Conservation (phyloP, 2,113 vertebrate genomes). For the Otis tarda region DNA sequence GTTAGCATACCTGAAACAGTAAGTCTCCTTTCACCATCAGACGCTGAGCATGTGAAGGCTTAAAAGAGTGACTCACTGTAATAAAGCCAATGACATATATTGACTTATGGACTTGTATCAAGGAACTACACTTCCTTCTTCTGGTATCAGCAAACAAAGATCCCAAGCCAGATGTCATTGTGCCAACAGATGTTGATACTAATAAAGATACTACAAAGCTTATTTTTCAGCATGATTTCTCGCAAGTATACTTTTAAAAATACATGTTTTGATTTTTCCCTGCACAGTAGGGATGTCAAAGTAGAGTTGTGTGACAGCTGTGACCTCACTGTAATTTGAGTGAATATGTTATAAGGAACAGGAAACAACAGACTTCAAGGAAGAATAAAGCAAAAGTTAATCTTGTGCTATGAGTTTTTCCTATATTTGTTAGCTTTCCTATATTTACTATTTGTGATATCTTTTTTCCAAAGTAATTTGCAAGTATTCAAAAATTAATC, state of each 20-base stretch:
- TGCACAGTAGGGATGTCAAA: neutral
- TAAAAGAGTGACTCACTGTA: neutral
- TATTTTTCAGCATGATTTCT: neutral
- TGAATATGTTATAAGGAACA: neutral
- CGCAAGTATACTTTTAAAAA: neutral
- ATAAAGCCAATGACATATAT: neutral
- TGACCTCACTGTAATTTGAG: neutral
- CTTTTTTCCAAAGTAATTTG: neutral
- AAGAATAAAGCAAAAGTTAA: neutral
- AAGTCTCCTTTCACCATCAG: neutral
- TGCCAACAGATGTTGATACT: neutral
- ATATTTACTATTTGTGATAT: neutral
- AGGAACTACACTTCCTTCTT: slow-evolving; percentile 46
- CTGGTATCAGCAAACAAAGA: neutral
- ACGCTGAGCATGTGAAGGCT: neutral
- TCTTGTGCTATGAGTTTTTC: neutral
- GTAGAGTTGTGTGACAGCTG: neutral
- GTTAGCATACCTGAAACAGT: neutral
- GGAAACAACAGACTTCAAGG: neutral
- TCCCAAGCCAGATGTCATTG: slow-evolving; percentile 23
- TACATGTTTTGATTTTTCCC: neutral
- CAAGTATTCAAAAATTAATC: neutral
- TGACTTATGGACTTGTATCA: neutral
- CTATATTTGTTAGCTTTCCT: neutral
- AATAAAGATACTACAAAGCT: neutral